These are phyloP conservation scores for Drosophila greeni DNA, from an alignment of 2,888 invertebrate genomes.

Conservation along the genomic window DNA sequence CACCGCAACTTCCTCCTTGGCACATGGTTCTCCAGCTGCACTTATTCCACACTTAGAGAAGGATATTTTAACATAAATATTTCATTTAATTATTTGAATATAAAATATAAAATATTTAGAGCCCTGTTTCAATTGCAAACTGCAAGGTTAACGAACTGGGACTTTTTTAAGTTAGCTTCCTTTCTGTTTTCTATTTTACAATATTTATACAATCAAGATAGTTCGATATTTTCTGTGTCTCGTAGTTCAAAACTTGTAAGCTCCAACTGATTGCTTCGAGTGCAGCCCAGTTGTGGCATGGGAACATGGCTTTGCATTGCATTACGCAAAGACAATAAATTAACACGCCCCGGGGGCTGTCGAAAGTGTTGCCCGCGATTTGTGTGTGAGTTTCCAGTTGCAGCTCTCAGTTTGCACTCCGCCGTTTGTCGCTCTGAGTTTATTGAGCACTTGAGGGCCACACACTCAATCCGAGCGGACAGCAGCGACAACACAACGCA, in stretches of 20 bases:
- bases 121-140: too few species aligned
- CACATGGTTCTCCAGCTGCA: background rate
- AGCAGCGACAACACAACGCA: slow-evolving; percentile 34
- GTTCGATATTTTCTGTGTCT: too few species aligned
- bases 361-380: slow-evolving; percentile 56
- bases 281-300: slow-evolving; percentile 16
- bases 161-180: too few species aligned
- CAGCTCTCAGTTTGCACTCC: slow-evolving; percentile 31
- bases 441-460: slow-evolving; percentile 68
- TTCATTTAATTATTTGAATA: background rate
- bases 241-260: too few species aligned
- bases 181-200: too few species aligned
- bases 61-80: too few species aligned
- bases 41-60: slow-evolving; percentile 5
- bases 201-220: too few species aligned
- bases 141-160: too few species aligned
- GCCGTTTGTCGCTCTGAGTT: slow-evolving; percentile 54
- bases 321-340: slow-evolving; percentile 51
- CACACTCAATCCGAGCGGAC: slow-evolving; percentile 56
- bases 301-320: slow-evolving; percentile 12
- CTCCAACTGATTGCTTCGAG: background rate
- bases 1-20: slow-evolving; percentile 23
- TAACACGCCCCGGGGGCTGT: slow-evolving; percentile 44
- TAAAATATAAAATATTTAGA: too few species aligned
- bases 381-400: slow-evolving; percentile 32